These are phyloP conservation scores for Tylochromis polylepis DNA, from an alignment of 2,113 vertebrate genomes.

Conservation along the genomic window DNA sequence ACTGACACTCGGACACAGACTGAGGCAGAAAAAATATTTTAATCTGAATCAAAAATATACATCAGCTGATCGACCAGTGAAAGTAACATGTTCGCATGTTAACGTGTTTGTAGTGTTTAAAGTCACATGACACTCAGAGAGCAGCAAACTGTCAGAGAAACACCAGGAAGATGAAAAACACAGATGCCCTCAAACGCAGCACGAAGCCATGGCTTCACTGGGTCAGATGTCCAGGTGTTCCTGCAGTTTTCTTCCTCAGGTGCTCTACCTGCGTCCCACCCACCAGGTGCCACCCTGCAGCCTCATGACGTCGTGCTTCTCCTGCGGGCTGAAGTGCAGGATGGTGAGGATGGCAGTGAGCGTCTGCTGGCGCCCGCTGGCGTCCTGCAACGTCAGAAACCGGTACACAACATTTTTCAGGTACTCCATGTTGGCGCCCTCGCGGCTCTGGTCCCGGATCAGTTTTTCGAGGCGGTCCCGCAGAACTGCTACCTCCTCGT, in stretches of 20 bases:
- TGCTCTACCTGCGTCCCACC: conserved; percentile 73
- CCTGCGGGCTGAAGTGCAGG: conserved; percentile 92
- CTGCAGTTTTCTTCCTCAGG: not conserved
- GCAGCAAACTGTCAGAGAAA: not conserved
- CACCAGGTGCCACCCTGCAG: conserved; percentile 77
- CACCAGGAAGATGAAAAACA: not conserved
- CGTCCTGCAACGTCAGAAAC: conserved; percentile 85
- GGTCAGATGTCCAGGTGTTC: not conserved
- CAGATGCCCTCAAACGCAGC: not conserved
- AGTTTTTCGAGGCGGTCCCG: conserved; percentile 75
- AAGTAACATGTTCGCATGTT: not conserved
- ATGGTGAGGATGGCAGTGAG: conserved; percentile 89
- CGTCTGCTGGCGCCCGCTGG: conserved; percentile 85
- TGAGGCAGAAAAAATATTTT: conserved; percentile 39
- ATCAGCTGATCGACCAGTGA: not conserved
- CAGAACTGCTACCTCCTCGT: conserved; percentile 70
- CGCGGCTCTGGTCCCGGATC: conserved; percentile 79
- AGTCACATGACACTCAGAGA: not conserved
- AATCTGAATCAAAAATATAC: conserved; percentile 50
- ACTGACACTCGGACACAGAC: not conserved
- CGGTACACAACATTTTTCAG: conserved; percentile 90
- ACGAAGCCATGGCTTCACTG: not conserved
- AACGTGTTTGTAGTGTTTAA: not conserved
- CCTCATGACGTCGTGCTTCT: conserved; percentile 75
- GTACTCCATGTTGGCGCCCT: conserved; percentile 94